phyloP scores from a whole-genome alignment of 2,797 vertebrate genomes.

The Crocodylus rhombifer region DNA sequence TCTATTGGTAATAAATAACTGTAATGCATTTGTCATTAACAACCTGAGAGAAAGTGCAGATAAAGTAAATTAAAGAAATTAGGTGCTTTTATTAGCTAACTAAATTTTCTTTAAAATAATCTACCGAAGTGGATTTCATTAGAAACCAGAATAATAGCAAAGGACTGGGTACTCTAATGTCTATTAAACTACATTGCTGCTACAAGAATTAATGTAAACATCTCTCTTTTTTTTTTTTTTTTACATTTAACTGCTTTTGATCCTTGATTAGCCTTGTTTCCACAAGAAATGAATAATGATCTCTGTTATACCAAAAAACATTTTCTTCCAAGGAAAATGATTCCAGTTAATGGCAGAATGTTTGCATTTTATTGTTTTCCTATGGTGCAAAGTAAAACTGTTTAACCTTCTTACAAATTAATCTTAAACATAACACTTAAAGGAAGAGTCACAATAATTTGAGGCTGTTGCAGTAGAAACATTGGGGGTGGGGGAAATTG shows the following conservation, averaged over 20 bases:
- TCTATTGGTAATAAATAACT: conserved; percentile 52
- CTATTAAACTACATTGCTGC: background rate
- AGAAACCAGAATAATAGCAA: background rate
- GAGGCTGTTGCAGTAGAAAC: background rate
- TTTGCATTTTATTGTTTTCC: background rate
- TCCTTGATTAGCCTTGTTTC: conserved; percentile 3
- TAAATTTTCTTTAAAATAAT: conserved; percentile 47
- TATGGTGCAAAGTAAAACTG: background rate
- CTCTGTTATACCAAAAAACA: background rate
- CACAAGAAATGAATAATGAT: background rate
- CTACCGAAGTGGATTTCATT: conserved; percentile 28
- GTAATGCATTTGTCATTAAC: conserved; percentile 44
- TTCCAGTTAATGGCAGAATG: background rate
- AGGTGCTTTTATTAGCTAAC: background rate
- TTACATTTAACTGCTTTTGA: background rate
- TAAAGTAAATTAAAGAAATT: background rate
- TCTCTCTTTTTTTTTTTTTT: background rate
- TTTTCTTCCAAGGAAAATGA: background rate
- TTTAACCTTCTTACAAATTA: background rate
- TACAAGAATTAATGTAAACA: conserved; percentile 3
- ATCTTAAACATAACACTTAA: background rate
- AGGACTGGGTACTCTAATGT: background rate
- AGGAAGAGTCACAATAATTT: background rate
- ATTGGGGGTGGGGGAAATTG: background rate
- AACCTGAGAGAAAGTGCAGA: background rate